Percentiles rank a stretch among this genome's conserved stretches.
These are phyloP conservation scores for Crotalus tigris DNA, from an alignment of 2,113 vertebrate species.

Conservation along the genomic window DNA sequence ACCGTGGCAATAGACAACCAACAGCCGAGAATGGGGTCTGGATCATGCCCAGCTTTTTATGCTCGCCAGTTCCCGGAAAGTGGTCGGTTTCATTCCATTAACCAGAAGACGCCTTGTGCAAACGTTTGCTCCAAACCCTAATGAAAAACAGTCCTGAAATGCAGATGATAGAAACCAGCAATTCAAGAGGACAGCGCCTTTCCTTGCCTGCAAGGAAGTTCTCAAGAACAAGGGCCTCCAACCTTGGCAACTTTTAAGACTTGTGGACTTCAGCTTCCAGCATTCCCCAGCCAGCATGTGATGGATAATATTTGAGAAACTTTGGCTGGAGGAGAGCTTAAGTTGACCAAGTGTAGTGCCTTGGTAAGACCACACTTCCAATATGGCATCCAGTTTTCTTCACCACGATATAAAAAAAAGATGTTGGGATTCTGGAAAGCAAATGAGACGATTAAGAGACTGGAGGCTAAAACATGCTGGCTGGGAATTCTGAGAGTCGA, in stretches of 20 bases:
- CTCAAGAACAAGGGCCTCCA: background rate
- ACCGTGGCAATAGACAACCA: background rate
- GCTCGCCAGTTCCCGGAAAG: background rate
- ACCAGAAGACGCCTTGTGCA: background rate
- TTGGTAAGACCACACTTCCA: background rate
- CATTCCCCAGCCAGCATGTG: background rate
- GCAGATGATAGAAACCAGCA: background rate
- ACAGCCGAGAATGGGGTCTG: background rate
- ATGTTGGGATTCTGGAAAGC: background rate
- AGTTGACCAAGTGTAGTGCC: background rate
- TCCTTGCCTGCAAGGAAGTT: background rate
- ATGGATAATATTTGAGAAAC: background rate
- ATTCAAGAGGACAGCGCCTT: too few relatives aligned
- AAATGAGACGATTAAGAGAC: too few relatives aligned
- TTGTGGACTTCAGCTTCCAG: background rate
- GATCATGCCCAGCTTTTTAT: background rate
- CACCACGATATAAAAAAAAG: background rate
- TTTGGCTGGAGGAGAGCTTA: background rate
- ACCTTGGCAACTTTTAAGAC: background rate
- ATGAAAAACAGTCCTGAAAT: background rate
- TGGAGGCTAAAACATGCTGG: background rate
- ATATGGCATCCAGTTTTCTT: background rate
- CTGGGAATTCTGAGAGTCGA: background rate
- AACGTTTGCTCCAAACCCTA: background rate
- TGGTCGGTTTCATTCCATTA: background rate